phyloP scores from a whole-genome alignment of 2,797 vertebrate species.

The Intellagama lesueurii region DNA sequence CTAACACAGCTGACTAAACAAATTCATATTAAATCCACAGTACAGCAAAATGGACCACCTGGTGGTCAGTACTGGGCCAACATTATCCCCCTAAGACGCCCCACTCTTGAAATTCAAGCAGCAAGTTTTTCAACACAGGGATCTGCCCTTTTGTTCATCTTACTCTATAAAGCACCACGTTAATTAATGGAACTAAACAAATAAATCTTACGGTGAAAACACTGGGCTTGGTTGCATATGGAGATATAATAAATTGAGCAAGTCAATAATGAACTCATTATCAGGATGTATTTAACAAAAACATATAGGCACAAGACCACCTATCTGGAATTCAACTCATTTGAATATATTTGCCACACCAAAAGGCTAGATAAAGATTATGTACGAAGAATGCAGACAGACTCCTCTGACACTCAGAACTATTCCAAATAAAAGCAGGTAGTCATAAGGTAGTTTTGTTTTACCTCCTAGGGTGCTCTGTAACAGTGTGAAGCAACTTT shows the following conservation, averaged over 20 bases:
- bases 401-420: constrained; percentile 18
- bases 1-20: background rate
- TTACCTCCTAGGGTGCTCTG: constrained; percentile 15
- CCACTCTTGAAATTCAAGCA: background rate
- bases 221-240: background rate
- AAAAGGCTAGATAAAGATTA: constrained; percentile 18
- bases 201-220: background rate
- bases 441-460: constrained; percentile 36
- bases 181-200: background rate
- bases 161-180: background rate
- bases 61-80: background rate
- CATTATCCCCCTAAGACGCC: too few species aligned
- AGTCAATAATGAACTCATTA: constrained; percentile 27
- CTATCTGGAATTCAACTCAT: background rate
- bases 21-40: background rate
- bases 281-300: constrained; percentile 21
- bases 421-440: constrained; percentile 8
- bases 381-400: constrained; percentile 25
- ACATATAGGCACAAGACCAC: background rate
- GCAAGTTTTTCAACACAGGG: background rate
- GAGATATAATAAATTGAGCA: background rate
- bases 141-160: background rate
- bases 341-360: constrained; percentile 20
- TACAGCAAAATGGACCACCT: background rate
- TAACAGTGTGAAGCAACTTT: constrained; percentile 38